A percentile compares a stretch with the other conserved stretches of the same genome.
phyloP scores from a whole-genome alignment of 2,888 invertebrate genomes.

The Andrena dorsata region DNA sequence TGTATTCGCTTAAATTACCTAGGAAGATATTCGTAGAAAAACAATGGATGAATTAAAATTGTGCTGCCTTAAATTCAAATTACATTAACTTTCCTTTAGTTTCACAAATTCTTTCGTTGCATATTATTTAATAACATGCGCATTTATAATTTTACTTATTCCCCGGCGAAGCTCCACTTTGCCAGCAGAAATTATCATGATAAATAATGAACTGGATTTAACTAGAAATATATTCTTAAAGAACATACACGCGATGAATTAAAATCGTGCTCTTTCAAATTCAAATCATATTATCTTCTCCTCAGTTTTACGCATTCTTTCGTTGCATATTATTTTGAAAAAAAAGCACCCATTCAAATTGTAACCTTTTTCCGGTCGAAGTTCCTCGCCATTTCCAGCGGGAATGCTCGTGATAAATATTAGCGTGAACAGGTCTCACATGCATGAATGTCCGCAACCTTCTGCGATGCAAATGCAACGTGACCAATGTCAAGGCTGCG shows the following conservation, averaged over 20 bases:
- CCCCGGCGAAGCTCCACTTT: neutral
- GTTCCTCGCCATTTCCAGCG: neutral
- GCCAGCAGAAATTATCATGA: too few relatives aligned
- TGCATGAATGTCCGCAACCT: constrained; percentile 62
- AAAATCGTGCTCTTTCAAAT: too few relatives aligned
- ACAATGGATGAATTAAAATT: too few relatives aligned
- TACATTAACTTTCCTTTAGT: too few relatives aligned
- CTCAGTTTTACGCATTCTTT: neutral
- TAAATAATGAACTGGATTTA: too few relatives aligned
- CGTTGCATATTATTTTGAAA: neutral
- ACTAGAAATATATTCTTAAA: too few relatives aligned
- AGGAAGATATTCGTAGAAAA: too few relatives aligned
- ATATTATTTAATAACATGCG: neutral
- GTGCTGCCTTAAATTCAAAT: too few relatives aligned
- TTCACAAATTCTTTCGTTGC: neutral
- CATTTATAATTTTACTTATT: neutral
- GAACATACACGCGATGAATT: too few relatives aligned
- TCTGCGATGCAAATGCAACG: constrained; percentile 72
- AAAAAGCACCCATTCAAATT: neutral
- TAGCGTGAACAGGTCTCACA: constrained; percentile 56
- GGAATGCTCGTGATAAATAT: constrained; percentile 48
- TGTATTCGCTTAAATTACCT: too few relatives aligned
- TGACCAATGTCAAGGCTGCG: constrained; percentile 74
- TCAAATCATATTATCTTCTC: too few relatives aligned
- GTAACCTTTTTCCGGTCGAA: neutral